Percentiles rank a stretch among this genome's conserved stretches.
Conservation (phyloP, 2,888 invertebrate genomes). For the Sarcophaga variegata region DNA sequence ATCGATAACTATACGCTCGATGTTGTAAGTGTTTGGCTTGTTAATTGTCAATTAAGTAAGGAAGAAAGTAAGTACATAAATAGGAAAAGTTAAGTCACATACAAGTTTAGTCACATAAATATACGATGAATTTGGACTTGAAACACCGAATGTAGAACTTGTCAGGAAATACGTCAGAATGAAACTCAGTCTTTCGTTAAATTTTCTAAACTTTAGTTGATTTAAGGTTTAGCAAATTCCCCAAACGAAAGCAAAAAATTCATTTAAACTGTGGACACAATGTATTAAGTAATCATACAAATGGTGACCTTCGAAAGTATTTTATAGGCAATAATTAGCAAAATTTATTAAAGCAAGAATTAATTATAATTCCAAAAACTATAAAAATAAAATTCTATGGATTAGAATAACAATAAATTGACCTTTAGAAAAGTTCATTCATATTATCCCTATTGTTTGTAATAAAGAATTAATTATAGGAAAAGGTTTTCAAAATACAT, state of each 20-base stretch:
- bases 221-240: too few relatives aligned
- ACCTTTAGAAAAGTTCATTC: slow-evolving; percentile 63
- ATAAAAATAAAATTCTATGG: slow-evolving; percentile 13
- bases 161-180: too few relatives aligned
- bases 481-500: background rate
- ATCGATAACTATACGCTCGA: too few relatives aligned
- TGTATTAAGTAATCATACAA: background rate
- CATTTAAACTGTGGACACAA: background rate
- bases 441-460: slow-evolving; percentile 32
- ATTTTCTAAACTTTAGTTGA: too few relatives aligned
- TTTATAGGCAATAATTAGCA: background rate
- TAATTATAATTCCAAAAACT: slow-evolving; percentile 12
- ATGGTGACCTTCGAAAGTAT: background rate
- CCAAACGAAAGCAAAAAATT: background rate
- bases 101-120: too few relatives aligned
- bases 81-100: too few relatives aligned
- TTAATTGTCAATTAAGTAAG: too few relatives aligned
- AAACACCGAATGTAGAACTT: too few relatives aligned
- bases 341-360: background rate
- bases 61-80: too few relatives aligned
- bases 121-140: too few relatives aligned
- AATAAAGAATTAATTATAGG: background rate
- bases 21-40: too few relatives aligned
- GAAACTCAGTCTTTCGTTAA: too few relatives aligned
- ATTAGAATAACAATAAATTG: slow-evolving; percentile 16